Base-by-base conservation (phyloP, 2,888 invertebrate species). In the Conistra vaccinii region DNA sequence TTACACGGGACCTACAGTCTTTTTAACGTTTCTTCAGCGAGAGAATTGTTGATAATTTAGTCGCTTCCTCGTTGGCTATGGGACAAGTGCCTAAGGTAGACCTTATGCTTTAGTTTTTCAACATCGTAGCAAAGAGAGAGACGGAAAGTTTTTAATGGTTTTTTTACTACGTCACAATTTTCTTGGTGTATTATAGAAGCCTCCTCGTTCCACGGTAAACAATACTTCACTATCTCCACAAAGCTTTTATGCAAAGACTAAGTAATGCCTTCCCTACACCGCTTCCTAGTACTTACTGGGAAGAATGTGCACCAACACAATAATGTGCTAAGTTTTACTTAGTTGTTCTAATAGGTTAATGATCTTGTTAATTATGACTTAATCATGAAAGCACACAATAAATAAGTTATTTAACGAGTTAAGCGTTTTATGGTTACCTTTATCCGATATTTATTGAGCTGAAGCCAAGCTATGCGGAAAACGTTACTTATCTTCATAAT, bases 361-460 rank as follows among this genome's bases (percentile, higher is more conserved):
- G 26, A 65, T 77, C 69, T 82, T 69, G 62, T 45, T 78, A 83
- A 70, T 79, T 63, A 71, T 58, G 45, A 62, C 62, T 53, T 71
- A 71, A 83, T 72, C 58, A 82, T 14, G 66, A 80, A 80, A 69
- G 48, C 51, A 42, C 32, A 60, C 60, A 35, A n/a, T 81, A 69
- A 69, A 67, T 42, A 69, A 63, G 57, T 48, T 45, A 39, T 48
- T 80, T 80, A 80, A 69, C 35, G 75, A 80, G 69, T 48, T 61
- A 45, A 72, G 9, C 66, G 58, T 80, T 84, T 80, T 63, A 81
- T 74, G 69, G 57, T 39, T 42, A n/a, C 14, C 14, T 74, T 58
- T 57, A 84, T 32, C 32, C 39, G n/a, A 73, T 67, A 51, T 84
- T 80, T 80, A 84, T 67, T 84, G 45, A 58, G 53, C 32, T 80